Base-by-base conservation (phyloP, 2,113 vertebrate genomes). In the Penelope pileata region DNA sequence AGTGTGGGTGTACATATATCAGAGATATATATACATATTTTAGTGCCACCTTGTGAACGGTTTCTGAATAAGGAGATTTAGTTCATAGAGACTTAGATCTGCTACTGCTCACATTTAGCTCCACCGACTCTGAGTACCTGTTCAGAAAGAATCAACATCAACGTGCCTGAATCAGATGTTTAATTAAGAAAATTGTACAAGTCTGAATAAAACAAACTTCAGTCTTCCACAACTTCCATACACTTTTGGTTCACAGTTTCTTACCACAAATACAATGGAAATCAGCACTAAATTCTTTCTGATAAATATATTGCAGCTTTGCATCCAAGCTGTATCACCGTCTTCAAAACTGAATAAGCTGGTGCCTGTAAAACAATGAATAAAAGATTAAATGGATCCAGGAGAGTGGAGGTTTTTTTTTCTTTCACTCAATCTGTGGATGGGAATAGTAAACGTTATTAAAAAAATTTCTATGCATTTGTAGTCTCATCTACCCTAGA, bases 261-360 rank as follows among this genome's bases (percentile, higher is more conserved):
- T 66, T 94, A 36, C 56, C 34, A 36, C 56, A 50, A 51, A 53
- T 36, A n/a, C 48, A 34, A 67, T 9, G 32, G 19, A 59, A 86
- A 91, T 86, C 7, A 21, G 36, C 93, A 94, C 96, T 96, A 99
- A 83, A 99, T 94, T 82, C 99, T 98, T 94, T 99, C 98, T 86
- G 99, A 99, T 76, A 98, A 93, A 96, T 97, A 99, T 96, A 99
- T 99, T 4, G 99, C 99, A 76, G 96, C 98, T 93, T 98, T 99
- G 97, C 99, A 99, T 40, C 99, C 99, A 3, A 98, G 94, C 53
- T 99, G 99, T 97, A 99, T 99, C 18, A 94, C 60, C 59, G 93
- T 98, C 98, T 99, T 99, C 96, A 99, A 86, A 60, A 99, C 30
- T 5, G 95, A 93, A 30, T 99, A 99, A 24, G 98, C 99, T 63